Evolutionary conservation across 2,888 invertebrate genomes (phyloP).

Genomic region (Zaprionus lineosus): DNA sequence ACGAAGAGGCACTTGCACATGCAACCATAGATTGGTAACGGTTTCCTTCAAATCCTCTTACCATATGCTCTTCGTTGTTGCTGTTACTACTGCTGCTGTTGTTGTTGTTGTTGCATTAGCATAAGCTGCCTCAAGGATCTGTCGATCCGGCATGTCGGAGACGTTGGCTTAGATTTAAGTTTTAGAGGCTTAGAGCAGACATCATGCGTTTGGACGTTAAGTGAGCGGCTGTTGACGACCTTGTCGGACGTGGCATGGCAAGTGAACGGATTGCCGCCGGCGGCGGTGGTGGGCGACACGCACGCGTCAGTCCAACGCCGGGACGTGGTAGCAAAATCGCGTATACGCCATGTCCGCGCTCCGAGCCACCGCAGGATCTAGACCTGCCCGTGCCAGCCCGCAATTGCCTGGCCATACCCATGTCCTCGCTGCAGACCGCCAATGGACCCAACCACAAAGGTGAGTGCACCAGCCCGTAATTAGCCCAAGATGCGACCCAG

Average conservation of each 20-base stretch:
- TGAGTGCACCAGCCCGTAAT: conserved; percentile 48
- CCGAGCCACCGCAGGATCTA: conserved; percentile 81
- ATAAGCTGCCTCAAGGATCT: background rate
- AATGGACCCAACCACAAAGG: conserved; percentile 71
- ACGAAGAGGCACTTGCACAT: no score
- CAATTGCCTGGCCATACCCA: conserved; percentile 82
- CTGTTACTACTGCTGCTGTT: no score
- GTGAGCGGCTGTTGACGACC: no score
- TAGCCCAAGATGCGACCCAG: conserved; percentile 2
- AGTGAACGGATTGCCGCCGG: conserved; percentile 69
- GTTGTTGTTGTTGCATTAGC: background rate
- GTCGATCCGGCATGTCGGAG: no score
- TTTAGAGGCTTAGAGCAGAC: no score
- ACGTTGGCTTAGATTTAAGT: no score
- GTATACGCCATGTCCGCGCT: conserved; percentile 82
- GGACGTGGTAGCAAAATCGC: conserved; percentile 82
- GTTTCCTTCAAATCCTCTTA: no score
- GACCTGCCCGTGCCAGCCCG: conserved; percentile 64
- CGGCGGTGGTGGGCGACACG: conserved; percentile 76
- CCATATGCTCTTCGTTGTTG: no score
- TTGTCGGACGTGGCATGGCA: conserved; percentile 27
- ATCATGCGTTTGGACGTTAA: no score
- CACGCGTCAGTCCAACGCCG: conserved; percentile 82
- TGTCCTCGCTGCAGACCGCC: conserved; percentile 81
- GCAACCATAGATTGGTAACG: no score